These are phyloP conservation scores for Liodrosophila aerea DNA, from an alignment of 2,888 invertebrate genomes.

Conservation along the genomic window DNA sequence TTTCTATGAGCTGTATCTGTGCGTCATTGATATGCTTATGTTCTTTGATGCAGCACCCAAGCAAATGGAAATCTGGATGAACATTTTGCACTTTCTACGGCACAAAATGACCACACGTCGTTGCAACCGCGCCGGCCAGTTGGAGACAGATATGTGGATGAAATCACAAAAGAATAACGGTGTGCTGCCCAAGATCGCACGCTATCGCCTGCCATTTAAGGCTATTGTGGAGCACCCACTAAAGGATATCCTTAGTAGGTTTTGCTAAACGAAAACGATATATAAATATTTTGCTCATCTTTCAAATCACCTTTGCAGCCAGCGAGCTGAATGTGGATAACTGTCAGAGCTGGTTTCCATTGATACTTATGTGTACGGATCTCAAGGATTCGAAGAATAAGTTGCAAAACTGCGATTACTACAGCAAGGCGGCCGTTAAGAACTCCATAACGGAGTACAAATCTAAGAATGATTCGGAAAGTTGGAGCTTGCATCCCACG, in stretches of 20 bases:
- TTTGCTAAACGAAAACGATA: not conserved
- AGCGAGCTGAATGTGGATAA: conserved; percentile 81
- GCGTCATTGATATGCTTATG: conserved; percentile 80
- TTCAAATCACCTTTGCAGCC: conserved; percentile 54
- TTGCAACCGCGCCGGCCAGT: conserved; percentile 77
- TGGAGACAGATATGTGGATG: conserved; percentile 81
- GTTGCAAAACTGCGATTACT: conserved; percentile 78
- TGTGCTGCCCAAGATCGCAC: conserved; percentile 81
- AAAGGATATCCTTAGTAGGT: conserved; percentile 76
- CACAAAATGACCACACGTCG: conserved; percentile 81
- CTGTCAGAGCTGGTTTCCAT: conserved; percentile 82
- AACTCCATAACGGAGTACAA: conserved; percentile 81
- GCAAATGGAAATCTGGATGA: conserved; percentile 80
- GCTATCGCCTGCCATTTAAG: conserved; percentile 82
- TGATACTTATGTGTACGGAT: conserved; percentile 80
- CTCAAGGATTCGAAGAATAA: conserved; percentile 77
- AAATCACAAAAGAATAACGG: conserved; percentile 79
- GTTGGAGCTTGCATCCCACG: conserved; percentile 81
- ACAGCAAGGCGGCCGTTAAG: conserved; percentile 81
- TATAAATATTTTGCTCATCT: not conserved
- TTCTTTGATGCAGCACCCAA: conserved; percentile 77
- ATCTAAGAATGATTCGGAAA: conserved; percentile 74
- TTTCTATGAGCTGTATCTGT: conserved; percentile 82
- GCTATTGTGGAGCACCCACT: conserved; percentile 80
- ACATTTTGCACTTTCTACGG: conserved; percentile 80